A percentile compares a stretch with the other conserved stretches of the same genome.
These are phyloP conservation scores for Podarcis raffonei DNA, from an alignment of 2,113 vertebrate species.

Conservation along the genomic window DNA sequence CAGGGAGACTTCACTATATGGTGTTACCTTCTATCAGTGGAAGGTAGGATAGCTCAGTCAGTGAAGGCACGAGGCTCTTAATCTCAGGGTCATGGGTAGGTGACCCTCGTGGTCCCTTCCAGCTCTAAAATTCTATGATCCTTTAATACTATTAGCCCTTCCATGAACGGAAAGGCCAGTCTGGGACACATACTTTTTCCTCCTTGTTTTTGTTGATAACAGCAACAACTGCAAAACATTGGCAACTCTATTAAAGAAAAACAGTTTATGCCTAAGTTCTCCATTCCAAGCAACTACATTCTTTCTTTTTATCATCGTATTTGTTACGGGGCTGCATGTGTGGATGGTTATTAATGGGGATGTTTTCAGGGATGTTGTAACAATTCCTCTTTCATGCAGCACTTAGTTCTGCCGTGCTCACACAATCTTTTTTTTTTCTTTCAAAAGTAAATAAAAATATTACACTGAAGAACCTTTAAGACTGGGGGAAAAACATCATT, in stretches of 20 bases:
- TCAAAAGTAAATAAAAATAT: neutral
- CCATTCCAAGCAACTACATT: neutral
- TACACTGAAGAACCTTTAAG: constrained; percentile 35
- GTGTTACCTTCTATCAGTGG: too few species aligned
- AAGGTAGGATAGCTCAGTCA: too few species aligned
- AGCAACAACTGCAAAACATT: neutral
- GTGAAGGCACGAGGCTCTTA: too few species aligned
- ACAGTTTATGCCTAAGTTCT: neutral
- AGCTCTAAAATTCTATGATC: too few species aligned
- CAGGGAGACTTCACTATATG: too few species aligned
- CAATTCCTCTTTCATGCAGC: neutral
- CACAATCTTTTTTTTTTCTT: neutral
- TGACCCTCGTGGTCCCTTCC: too few species aligned
- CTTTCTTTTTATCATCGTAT: neutral
- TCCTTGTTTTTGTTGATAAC: neutral
- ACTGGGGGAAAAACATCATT: constrained; percentile 10
- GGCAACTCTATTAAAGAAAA: neutral
- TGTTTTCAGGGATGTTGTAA: neutral
- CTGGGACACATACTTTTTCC: neutral
- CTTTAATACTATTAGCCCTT: too few species aligned
- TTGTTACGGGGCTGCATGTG: too few species aligned
- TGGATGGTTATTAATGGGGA: constrained; percentile 2
- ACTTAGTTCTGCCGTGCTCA: constrained; percentile 10
- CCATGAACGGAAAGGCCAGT: too few species aligned
- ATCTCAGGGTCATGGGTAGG: too few species aligned